Base-by-base conservation (phyloP, 2,797 vertebrate genomes). In the Labroides dimidiatus region DNA sequence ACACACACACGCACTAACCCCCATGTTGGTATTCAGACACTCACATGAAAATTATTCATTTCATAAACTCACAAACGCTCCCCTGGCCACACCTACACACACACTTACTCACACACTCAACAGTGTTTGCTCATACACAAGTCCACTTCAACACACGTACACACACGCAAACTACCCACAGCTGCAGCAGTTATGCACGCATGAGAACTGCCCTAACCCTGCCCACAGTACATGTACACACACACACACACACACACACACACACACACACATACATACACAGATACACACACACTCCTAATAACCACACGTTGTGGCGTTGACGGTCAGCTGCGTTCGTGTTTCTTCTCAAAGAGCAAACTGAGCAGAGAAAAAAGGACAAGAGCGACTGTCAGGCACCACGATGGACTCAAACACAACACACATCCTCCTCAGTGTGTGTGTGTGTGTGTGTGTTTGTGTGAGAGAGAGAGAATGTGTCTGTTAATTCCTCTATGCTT, bases 381-480 rank as follows among this genome's bases (percentile, higher is more conserved):
- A 21, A 21, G 54, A 60, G 55, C 53, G 50, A 74, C 58, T 73
- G 69, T 70, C 53, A 64, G 64, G 23, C n/a, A 2, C 3, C 66
- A 63, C 74, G 76, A 77, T 69, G 41, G 54, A 60, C 58, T 60
- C 39, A 41, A 72, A 76, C 74, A 70, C 64, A 48, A 50, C 30
- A 39, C 53, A 56, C 44, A 57, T 74, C 75, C 69, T 74, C 69
- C 69, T 57, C 14, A 39, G 16, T 67, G 58, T 60, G 14, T 72
- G 62, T 51, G n/a, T 6, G 47, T 6, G 12, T 48, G 47, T 48
- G 12, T 19, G 16, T 67, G 58, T 60, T 12, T 72, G 62, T 51
- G n/a, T 6, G 47, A 3, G 12, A 23, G 47, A 23, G 12, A 17
- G 5, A n/a, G 27, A 55, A 52, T 55, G 42, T 60, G 41, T 55